Base-by-base conservation (phyloP, 2,113 vertebrate genomes). In the Limanda limanda region DNA sequence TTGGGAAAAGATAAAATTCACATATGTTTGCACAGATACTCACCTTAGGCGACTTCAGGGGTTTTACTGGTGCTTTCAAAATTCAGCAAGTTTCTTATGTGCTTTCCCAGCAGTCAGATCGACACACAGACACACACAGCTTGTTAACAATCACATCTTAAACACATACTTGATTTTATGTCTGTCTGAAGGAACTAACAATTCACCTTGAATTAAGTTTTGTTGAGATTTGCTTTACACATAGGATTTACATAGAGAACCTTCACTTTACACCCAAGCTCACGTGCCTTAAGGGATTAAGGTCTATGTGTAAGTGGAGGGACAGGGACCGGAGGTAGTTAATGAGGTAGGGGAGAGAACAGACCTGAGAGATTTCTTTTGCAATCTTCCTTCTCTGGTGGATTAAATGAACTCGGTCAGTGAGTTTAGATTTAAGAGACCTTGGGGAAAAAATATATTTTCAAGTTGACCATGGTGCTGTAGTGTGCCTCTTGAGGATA, bases 281-380 rank as follows among this genome's bases (percentile, higher is more conserved):
- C 42, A 31, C 21, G 11, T 58, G 73, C 55, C 71, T 67, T 17
- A 24, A 56, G 1, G 70, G 63, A 81, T 83, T 70, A 68, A 65
- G 54, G 27, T 35, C 14, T 45, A 7, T 37, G 42, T 47, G 59
- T 23, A 56, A 40, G 18, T 18, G 42, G 60, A 47, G 45, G 45
- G 45, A 48, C 45, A 48, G 45, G 45, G 45, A 48, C 45, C 7
- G 45, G 45, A 48, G 45, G 45, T 17, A 17, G 45, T 48, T 17
- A 18, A 48, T 48, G 45, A 48, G 45, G 45, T 15, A 48, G 45
- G 17, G 15, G 45, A 48, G 15, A 15, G 31, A 31, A 31, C 31
- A 6, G 27, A 31, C 27, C 27, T 31, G 27, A 31, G 27, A 31
- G 27, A 31, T 31, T 48, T 25, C 37, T 12, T 59, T 60, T 15